Evolutionary conservation across 2,888 invertebrate species (phyloP), one percentile per base, ranked within the genome.

Genomic region (Xestoiulus laeticollis): DNA sequence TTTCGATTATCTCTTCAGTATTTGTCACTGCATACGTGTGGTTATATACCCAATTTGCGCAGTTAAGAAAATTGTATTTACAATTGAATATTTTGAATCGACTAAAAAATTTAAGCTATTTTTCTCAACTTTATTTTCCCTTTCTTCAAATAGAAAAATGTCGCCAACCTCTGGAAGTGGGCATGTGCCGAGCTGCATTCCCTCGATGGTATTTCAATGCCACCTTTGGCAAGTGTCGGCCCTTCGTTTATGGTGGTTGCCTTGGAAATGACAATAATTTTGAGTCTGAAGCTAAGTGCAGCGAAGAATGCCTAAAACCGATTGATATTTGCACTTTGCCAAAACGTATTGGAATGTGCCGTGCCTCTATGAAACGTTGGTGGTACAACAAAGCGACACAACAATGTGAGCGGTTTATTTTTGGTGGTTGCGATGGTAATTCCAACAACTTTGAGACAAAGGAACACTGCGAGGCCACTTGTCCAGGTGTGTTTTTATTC

Each of bases 161-260:
- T 88, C 88, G 88, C 3, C 90, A 90, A 88, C 90, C 90, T 1
- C 84, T 89, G 83, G 88, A 89, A 19, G 89, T 88, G 33, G 91
- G 91, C 12, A 89, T 89, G 86, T 91, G 91, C 33, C 84, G 89
- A 4, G 89, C 90, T 22, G 88, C 90, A 19, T 85, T 90, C 32
- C 94, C 97, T 88, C 94, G 94, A 90, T 99, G 98, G 98, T 95
- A 95, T 92, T 98, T 96, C 94, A 96, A 96, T 92, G 94, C 95
- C 3, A 94, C 94, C 90, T 94, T 93, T 78, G 96, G 96, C 91
- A 94, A 95, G 90, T 97, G 97, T 91, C 94, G 96, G 89, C 92
- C 94, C 14, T 95, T 96, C 91, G 92, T 92, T 26, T 95, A 94
- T 91, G 94, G 94, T 83, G 95, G 95, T n/a, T 96, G 96, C 91